Evolutionary conservation across 1,140 invertebrate genomes (phyloP).

Genomic region (Lepidurus couesii): DNA sequence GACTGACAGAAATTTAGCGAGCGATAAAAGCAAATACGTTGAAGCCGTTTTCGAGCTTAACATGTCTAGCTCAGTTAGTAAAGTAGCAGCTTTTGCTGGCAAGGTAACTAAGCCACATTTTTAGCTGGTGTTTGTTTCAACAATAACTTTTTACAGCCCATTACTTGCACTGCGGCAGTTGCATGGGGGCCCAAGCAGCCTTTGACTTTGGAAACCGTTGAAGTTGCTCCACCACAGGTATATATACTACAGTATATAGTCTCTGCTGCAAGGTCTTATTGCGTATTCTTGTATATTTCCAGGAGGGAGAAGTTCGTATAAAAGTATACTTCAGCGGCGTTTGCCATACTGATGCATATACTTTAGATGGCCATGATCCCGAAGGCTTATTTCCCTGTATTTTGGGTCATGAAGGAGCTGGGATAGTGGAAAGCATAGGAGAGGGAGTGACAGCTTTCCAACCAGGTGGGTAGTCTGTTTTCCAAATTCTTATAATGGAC

Average conservation of each 20-base stretch:
- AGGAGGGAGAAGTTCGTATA: slow-evolving; percentile 61
- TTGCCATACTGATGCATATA: slow-evolving; percentile 98
- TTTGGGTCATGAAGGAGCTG: slow-evolving; percentile 89
- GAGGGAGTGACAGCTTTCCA: slow-evolving; percentile 83
- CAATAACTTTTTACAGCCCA: slow-evolving; percentile 51
- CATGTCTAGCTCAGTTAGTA: background rate
- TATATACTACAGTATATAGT: background rate
- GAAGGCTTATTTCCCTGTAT: slow-evolving; percentile 91
- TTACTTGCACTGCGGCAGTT: slow-evolving; percentile 85
- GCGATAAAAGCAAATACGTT: background rate
- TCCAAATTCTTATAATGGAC: slow-evolving; percentile 20
- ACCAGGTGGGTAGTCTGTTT: slow-evolving; percentile 52
- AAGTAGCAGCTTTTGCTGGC: background rate
- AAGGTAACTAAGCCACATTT: background rate
- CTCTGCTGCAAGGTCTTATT: background rate
- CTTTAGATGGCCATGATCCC: slow-evolving; percentile 82
- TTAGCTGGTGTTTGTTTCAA: background rate
- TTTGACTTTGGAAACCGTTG: slow-evolving; percentile 78
- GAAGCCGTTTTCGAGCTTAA: background rate
- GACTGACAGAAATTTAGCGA: background rate
- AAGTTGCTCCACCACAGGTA: slow-evolving; percentile 89
- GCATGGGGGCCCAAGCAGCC: slow-evolving; percentile 84
- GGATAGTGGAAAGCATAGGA: slow-evolving; percentile 92
- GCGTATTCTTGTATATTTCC: background rate
- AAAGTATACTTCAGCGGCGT: slow-evolving; percentile 79